Evolutionary conservation across 1,140 invertebrate species (phyloP), one percentile per base, ranked within the genome.

Genomic region (Atopsyche davidsoni): DNA sequence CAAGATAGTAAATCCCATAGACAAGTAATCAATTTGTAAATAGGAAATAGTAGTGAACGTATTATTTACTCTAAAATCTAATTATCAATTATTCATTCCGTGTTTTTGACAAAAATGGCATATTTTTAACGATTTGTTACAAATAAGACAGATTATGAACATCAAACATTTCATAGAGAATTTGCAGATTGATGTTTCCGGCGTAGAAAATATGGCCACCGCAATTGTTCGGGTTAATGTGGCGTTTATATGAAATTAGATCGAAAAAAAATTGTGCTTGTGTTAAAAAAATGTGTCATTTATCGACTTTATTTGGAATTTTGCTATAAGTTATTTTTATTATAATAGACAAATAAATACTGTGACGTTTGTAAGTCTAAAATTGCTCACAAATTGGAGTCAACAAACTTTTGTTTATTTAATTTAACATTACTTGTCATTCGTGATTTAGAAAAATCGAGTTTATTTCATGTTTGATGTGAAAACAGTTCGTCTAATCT

Each of bases 391-490:
- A 43, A 50, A 50, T 43, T 25, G 48, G 48, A 73, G 68, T 72
- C 69, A 73, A 73, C 69, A 73, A 73, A 73, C 66, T 73, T 69
- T 73, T 73, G 68, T 72, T 73, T 72, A 66, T 71, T 69, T 68
- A 65, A 67, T 62, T 67, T 46, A 46, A 60, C 24, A 7, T 41
- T 49, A 32, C 38, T 28, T 49, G 46, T 49, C 46, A 49, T 49
- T 49, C 46, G 36, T 40, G 9, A 34, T 49, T 31, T 6, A 46
- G 31, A n/a, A n/a, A n/a, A n/a, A n/a, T n/a, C n/a, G n/a, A n/a
- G n/a, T n/a, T n/a, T n/a, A n/a, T n/a, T n/a, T n/a, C n/a, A n/a
- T n/a, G n/a, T n/a, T n/a, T n/a, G n/a, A n/a, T n/a, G n/a, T n/a
- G n/a, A n/a, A n/a, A n/a, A n/a, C n/a, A n/a, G n/a, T n/a, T n/a